Base-by-base conservation (phyloP, 2,113 vertebrate genomes). In the Dicerorhinus sumatrensis region DNA sequence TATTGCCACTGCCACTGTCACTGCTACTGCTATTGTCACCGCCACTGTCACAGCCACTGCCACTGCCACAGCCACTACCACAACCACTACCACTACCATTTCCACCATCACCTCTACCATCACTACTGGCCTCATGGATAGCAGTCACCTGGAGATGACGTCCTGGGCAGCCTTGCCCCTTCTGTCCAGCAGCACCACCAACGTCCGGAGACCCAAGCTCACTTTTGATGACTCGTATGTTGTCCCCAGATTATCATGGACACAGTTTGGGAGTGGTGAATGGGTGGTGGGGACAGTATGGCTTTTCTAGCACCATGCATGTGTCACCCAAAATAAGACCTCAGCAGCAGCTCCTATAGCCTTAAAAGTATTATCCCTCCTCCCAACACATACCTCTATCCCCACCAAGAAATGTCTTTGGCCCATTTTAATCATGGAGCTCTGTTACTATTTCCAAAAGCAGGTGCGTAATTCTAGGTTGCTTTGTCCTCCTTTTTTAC, bases 191-290 rank as follows among this genome's bases (percentile, higher is more conserved):
- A 99, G 99, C 90, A 99, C 99, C 42, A 88, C 99, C 69, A 99
- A 99, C 97, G 98, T 99, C 79, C 98, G 99, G 94, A 99, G 99
- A 98, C 99, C 99, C 42, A 99, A 99, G 97, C 99, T 99, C 97
- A 98, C 99, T 7, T 99, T 99, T 94, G 99, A 99, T 98, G 99
- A 99, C 98, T 99, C 98, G 99, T 99, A 99, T 91, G 99, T 99
- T 96, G 63, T 91, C 11, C 75, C 51, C 42, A 60, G 16, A 85
- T 88, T 93, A 72, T 96, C 79, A 8, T 4, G 27, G 84, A 67
- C 54, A 5, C 1, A 21, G 72, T 75, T 77, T 56, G 51, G 81
- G 36, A 75, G 58, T 72, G 7, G n/a, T 67, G 31, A 79, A 54
- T 67, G n/a, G n/a, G 83, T 11, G 18, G 27, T 3, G n/a, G 63